Percentiles rank a stretch among this genome's conserved stretches.
These are phyloP conservation scores for Falco cherrug DNA, from an alignment of 2,797 vertebrate genomes.

Conservation along the genomic window DNA sequence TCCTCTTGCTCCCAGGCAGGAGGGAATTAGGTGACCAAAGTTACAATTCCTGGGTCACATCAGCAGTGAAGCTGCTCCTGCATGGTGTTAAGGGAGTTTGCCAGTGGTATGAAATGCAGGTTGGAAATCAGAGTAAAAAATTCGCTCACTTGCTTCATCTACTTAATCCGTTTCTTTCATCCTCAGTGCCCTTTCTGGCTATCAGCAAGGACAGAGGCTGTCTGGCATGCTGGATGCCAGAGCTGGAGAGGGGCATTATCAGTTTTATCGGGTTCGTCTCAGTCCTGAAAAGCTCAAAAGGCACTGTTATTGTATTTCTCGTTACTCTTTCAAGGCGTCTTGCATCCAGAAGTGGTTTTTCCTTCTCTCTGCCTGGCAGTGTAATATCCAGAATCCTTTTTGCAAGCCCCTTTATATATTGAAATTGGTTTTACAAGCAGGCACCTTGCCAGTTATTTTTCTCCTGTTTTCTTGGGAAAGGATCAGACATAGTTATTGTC, in stretches of 20 bases:
- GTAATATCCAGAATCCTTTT: conserved; percentile 12
- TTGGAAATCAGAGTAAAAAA: not conserved
- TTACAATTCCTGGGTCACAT: not conserved
- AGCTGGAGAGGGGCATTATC: not conserved
- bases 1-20: not conserved
- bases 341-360: not conserved
- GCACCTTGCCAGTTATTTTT: conserved; percentile 27
- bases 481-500: conserved; percentile 31
- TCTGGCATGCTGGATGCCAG: not conserved
- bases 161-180: not conserved
- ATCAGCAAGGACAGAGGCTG: not conserved
- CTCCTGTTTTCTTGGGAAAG: conserved; percentile 13
- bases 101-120: not conserved
- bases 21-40: not conserved
- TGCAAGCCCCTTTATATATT: not conserved
- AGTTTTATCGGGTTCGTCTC: not conserved
- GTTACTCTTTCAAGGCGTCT: not conserved
- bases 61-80: not conserved
- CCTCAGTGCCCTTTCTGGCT: not conserved
- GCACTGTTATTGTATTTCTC: conserved; percentile 8
- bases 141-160: not conserved
- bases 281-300: not conserved
- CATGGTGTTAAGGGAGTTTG: not conserved
- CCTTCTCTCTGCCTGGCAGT: not conserved
- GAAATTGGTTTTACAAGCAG: conserved; percentile 26